Base-by-base conservation (phyloP, 2,797 vertebrate species). In the Hafferia zeledoni region DNA sequence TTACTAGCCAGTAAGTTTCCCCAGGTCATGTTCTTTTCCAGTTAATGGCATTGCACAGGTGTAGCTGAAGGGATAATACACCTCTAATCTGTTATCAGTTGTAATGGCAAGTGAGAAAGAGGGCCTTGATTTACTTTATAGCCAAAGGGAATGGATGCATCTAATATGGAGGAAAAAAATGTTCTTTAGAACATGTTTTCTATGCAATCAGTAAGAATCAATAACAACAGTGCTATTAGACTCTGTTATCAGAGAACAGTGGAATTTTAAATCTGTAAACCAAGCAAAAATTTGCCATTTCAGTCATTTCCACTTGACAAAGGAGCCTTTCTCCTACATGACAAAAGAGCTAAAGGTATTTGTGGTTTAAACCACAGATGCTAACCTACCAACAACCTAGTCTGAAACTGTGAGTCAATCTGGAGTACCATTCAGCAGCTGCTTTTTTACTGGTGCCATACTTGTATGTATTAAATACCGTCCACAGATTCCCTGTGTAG, bases 401-500 rank as follows among this genome's bases (percentile, higher is more conserved):
- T 78, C 68, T 64, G 63, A 92, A 94, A 89, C 23, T 46, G 23
- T 77, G 83, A 86, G 88, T 82, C 44, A 52, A 24, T 55, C 13
- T 87, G 63, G 60, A 83, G 15, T 63, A 76, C 87, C 53, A 71
- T 68, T 56, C 7, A 8, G 55, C 83, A 94, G 60, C 57, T 43
- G 77, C 13, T 77, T 83, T 93, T 91, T 86, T 30, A 85, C 63
- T 68, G 25, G 43, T 79, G 64, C 95, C 82, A 39, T 71, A 87
- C 64, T 76, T 77, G 30, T 39, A 39, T 5, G 20, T 69, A 86
- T 46, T 90, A 88, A 93, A 93, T 81, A 77, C 43, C 22, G 4
- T 79, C 80, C 86, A 60, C 19, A 87, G 71, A 87, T 78, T 94
- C 89, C 68, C 70, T 79, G 57, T 57, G 59, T 35, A 94, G 63